Evolutionary conservation across 2,888 invertebrate genomes (phyloP).

Genomic region (Cosmopolites sordidus): DNA sequence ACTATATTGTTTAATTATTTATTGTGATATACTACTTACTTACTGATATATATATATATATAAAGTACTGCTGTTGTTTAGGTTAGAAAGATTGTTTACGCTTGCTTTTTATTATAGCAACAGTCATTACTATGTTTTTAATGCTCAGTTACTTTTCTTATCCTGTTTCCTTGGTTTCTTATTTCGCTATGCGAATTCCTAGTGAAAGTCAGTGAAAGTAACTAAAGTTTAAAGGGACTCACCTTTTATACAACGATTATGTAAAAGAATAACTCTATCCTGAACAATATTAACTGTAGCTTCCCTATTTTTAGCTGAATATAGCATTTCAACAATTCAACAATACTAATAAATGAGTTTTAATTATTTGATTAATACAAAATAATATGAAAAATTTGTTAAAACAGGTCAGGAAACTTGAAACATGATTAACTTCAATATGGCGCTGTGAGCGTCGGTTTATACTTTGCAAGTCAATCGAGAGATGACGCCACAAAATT

Average conservation of each 20-base stretch:
- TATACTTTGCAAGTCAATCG: neutral
- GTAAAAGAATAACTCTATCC: neutral
- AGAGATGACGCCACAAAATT: too few relatives aligned
- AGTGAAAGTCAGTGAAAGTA: slow-evolving; percentile 2
- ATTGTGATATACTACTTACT: slow-evolving; percentile 12
- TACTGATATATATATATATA: slow-evolving; percentile 3
- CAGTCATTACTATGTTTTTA: slow-evolving; percentile 2
- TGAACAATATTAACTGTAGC: slow-evolving; percentile 1
- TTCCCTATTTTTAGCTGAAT: slow-evolving; percentile 7
- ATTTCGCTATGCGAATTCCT: too few relatives aligned
- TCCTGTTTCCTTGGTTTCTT: neutral
- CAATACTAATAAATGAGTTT: neutral
- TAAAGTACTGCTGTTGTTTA: neutral
- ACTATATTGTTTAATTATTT: neutral
- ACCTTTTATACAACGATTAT: neutral
- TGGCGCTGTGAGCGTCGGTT: slow-evolving; percentile 22
- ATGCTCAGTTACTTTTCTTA: neutral
- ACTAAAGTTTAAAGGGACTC: neutral
- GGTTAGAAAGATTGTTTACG: slow-evolving; percentile 16
- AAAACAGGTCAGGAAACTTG: slow-evolving; percentile 4
- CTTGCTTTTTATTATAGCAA: slow-evolving; percentile 11
- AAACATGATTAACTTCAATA: slow-evolving; percentile 12
- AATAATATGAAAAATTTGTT: neutral
- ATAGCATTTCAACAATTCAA: slow-evolving; percentile 8
- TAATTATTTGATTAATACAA: neutral